These are phyloP conservation scores for Botia almorhae DNA, from an alignment of 2,797 vertebrate genomes.

Conservation along the genomic window DNA sequence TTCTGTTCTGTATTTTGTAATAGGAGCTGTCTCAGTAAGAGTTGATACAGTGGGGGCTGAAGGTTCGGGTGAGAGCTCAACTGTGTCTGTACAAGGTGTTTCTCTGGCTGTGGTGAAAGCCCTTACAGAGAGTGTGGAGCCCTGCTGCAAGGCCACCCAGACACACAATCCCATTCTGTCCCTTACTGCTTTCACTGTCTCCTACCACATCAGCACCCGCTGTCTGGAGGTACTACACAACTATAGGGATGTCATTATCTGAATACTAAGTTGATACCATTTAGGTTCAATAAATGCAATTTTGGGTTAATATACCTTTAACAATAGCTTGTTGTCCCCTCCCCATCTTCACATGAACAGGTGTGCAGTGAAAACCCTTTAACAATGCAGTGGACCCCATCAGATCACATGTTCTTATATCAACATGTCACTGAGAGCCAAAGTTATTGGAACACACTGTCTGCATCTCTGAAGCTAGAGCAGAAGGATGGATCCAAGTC, in stretches of 20 bases:
- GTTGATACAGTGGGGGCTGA: conserved; percentile 83
- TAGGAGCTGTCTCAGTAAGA: conserved; percentile 89
- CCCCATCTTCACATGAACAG: conserved; percentile 60
- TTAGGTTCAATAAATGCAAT: too few species aligned
- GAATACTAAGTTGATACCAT: neutral
- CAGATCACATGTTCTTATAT: conserved; percentile 93
- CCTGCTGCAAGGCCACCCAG: conserved; percentile 84
- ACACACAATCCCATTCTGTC: conserved; percentile 79
- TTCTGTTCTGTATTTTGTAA: neutral
- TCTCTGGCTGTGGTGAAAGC: conserved; percentile 86
- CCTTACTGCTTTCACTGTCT: conserved; percentile 81
- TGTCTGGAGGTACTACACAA: conserved; percentile 84
- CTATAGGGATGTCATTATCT: neutral
- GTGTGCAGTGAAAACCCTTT: conserved; percentile 82
- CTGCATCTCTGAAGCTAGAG: conserved; percentile 51
- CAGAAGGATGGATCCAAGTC: neutral
- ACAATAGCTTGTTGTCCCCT: too few species aligned
- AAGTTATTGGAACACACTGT: conserved; percentile 79
- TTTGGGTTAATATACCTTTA: too few species aligned
- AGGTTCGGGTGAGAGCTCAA: conserved; percentile 85
- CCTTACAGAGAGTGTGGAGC: conserved; percentile 89
- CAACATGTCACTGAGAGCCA: conserved; percentile 86
- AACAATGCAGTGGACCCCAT: conserved; percentile 86
- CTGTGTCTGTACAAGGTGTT: conserved; percentile 83
- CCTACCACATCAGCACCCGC: conserved; percentile 84